Conservation (phyloP, 30 jellyfish, hydroid and myxozoan genomes). For the Aurelia aurita region DNA sequence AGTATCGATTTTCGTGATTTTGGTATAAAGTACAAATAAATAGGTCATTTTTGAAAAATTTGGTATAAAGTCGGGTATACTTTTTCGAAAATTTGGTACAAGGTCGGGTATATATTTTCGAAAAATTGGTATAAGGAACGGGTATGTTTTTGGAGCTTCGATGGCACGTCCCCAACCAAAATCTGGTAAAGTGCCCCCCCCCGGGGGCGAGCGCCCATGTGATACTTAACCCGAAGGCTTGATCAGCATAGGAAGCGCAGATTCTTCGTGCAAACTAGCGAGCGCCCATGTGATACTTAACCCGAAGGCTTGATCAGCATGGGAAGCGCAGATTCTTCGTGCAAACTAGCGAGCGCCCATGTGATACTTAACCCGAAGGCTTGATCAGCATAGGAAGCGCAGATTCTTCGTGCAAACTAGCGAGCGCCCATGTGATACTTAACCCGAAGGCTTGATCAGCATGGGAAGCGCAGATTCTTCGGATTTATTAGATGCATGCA, state of each 20-base stretch:
- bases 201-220: background rate
- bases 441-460: background rate
- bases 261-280: background rate
- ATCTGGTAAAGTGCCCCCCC: too few species aligned
- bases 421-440: background rate
- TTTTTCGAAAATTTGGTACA: too few species aligned
- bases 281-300: background rate
- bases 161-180: too few species aligned
- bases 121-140: too few species aligned
- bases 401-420: background rate
- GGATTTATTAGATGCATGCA: too few species aligned
- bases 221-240: background rate
- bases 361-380: conserved; percentile 5
- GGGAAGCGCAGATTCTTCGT: background rate
- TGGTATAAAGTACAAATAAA: too few species aligned
- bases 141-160: too few species aligned
- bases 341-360: background rate
- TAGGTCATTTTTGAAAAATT: too few species aligned
- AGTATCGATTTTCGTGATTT: too few species aligned
- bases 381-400: conserved; percentile 5
- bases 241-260: background rate
- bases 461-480: background rate
- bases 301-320: conserved; percentile 2
- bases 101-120: too few species aligned
- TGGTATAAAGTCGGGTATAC: too few species aligned